A percentile compares a stretch with the other conserved stretches of the same genome.
Evolutionary conservation across 2,888 invertebrate genomes (phyloP).

Genomic region (Acrobasis repandana): DNA sequence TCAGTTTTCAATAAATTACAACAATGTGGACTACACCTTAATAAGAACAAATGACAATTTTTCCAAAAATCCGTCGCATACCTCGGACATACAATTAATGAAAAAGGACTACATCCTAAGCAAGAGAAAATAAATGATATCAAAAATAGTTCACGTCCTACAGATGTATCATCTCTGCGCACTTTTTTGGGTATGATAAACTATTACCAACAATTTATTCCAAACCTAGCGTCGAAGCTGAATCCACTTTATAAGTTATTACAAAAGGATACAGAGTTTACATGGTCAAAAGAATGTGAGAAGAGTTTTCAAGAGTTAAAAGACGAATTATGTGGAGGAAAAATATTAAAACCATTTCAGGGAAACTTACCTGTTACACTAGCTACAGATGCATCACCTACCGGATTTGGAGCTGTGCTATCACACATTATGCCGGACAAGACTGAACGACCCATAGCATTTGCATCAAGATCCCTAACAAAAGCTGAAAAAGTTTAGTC

Average conservation of each 20-base stretch:
- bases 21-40: constrained; percentile 24
- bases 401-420: too few relatives aligned
- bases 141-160: not conserved
- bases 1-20: constrained; percentile 22
- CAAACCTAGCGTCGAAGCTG: constrained; percentile 29
- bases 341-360: too few relatives aligned
- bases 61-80: constrained; percentile 31
- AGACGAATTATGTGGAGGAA: too few relatives aligned
- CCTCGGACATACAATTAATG: constrained; percentile 29
- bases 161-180: not conserved
- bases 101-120: constrained; percentile 15
- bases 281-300: too few relatives aligned
- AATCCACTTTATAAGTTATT: too few relatives aligned
- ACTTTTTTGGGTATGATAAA: not conserved
- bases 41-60: constrained; percentile 33
- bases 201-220: constrained; percentile 40
- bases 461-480: constrained; percentile 46
- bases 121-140: not conserved
- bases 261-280: too few relatives aligned
- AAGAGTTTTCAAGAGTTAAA: too few relatives aligned
- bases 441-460: constrained; percentile 48
- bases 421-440: constrained; percentile 40
- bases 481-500: constrained; percentile 46
- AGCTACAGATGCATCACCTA: too few relatives aligned
- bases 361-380: too few relatives aligned